Base-by-base conservation (phyloP, 2,888 invertebrate species). In the Andrena chrysosceles region DNA sequence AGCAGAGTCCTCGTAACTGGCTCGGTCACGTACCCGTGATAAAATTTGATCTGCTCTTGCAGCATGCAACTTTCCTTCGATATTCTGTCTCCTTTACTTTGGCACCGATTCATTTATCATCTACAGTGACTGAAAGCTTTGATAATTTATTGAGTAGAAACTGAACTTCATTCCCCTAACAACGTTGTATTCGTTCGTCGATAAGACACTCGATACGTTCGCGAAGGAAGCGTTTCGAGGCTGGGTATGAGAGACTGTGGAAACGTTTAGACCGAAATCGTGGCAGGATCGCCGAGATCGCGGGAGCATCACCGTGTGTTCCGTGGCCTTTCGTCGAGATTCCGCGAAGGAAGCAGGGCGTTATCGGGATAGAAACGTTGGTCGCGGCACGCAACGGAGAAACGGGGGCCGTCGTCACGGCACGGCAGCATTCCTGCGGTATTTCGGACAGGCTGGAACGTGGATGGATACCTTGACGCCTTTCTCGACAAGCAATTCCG, bases 1-100 rank as follows among this genome's bases (percentile, higher is more conserved):
- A 66, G 64, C 49, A 62, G 26, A 59, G 59, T 62, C 63, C 81
- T 69, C 59, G 63, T 73, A 81, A 77, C 72, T 81, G 84, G 70
- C 77, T 74, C 68, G 77, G 81, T 84, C 81, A 85, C 85, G 78
- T 84, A 85, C 76, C 81, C 63, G 69, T 64, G 75, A 84, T 84
- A 75, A 85, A 84, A 81, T 84, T 81, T 85, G 73, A 76, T 75
- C 72, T 59, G 52, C 60, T n/a, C 70, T 31, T 63, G 73, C 70
- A 77, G 74, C 74, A 63, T 71, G 72, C 60, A 59, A 76, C 72
- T 78, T 68, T 68, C 63, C n/a, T 26, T n/a, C 59, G 23, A 69
- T 67, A 69, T 77, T 56, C 69, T 52, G 49, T 63, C 80, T 72
- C 72, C 68, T 67, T 74, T 66, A 70, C 59, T 68, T 62, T 67